Base-by-base conservation (phyloP, 2,113 vertebrate genomes). In the Theropithecus gelada region DNA sequence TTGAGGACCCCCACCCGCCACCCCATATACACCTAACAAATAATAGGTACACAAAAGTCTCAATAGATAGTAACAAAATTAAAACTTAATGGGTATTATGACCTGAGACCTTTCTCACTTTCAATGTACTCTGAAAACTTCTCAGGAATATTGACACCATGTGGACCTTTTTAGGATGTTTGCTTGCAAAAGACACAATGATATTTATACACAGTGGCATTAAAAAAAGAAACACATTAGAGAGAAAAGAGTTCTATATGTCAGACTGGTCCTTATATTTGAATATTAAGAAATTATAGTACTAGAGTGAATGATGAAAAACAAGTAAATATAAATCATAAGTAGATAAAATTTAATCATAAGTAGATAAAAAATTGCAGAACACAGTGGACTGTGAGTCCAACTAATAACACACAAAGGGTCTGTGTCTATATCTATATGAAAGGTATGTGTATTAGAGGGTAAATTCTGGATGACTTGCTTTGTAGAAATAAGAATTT, bases 401-500 rank as follows among this genome's bases (percentile, higher is more conserved):
- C 97, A 97, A 96, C 93, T 93, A 97, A 96, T 57, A 83, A 94
- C 50, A 93, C 93, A 94, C 22, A 94, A 97, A 96, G 93, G 85
- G 66, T 55, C 8, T 98, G 96, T 73, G 40, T 50, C 40, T 40
- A 13, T 55, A 25, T 95, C 5, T n/a, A 1, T 48, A 17, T 22
- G 35, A 95, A 94, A 82, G 66, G 16, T 94, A 17, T 82, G 6
- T 89, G 22, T 70, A 40, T 6, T 72, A 95, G 91, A 97, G 97
- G 73, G 85, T 25, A 86, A 84, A 16, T 93, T 91, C 75, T 93
- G 92, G 97, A 97, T 97, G 97, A 82, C 30, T 98, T 93, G 95
- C 27, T 92, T 92, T 88, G 84, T 98, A 93, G 92, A 98, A 98
- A 94, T 94, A 97, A 97, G 91, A 97, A 96, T 98, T 98, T 98